These are phyloP conservation scores for Linurgus olivaceus DNA, from an alignment of 2,797 vertebrate species.

Conservation along the genomic window DNA sequence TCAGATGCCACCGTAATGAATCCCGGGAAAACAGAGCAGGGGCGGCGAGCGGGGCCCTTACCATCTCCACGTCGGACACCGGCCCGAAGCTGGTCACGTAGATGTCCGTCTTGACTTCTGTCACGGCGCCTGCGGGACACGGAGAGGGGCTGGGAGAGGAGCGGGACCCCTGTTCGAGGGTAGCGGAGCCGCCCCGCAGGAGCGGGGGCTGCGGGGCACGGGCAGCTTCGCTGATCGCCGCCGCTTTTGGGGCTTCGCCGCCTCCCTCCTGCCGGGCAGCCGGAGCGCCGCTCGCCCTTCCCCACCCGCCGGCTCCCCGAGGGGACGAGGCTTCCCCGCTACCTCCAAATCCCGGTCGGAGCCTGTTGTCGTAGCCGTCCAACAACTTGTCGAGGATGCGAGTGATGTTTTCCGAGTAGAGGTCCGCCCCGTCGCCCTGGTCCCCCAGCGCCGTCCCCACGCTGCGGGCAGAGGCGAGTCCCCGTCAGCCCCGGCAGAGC, in stretches of 20 bases:
- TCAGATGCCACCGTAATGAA: slow-evolving; percentile 40
- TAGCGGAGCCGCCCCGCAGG: no score
- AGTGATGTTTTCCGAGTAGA: slow-evolving; percentile 91
- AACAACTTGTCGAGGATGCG: slow-evolving; percentile 91
- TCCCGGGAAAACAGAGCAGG: not conserved
- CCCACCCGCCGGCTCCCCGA: not conserved
- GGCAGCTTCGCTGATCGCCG: fast-evolving
- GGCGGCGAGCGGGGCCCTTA: slow-evolving; percentile 57
- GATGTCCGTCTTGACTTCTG: slow-evolving; percentile 97
- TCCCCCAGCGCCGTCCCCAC: slow-evolving; percentile 73
- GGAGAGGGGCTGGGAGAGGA: not conserved
- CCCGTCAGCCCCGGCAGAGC: not conserved
- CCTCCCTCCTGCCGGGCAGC: not conserved
- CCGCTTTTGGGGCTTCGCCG: not conserved
- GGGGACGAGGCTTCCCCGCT: not conserved
- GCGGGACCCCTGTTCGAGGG: not conserved
- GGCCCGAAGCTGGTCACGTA: slow-evolving; percentile 98
- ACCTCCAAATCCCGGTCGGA: slow-evolving; percentile 95
- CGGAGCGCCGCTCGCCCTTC: not conserved
- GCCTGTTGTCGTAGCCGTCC: slow-evolving; percentile 94
- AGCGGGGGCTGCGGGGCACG: not conserved
- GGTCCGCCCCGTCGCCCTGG: slow-evolving; percentile 73
- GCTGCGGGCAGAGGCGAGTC: slow-evolving; percentile 74
- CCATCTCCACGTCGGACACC: slow-evolving; percentile 98
- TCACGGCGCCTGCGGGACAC: slow-evolving; percentile 85